Conservation (phyloP, 2,113 vertebrate species). For the Amblyornis subalaris region DNA sequence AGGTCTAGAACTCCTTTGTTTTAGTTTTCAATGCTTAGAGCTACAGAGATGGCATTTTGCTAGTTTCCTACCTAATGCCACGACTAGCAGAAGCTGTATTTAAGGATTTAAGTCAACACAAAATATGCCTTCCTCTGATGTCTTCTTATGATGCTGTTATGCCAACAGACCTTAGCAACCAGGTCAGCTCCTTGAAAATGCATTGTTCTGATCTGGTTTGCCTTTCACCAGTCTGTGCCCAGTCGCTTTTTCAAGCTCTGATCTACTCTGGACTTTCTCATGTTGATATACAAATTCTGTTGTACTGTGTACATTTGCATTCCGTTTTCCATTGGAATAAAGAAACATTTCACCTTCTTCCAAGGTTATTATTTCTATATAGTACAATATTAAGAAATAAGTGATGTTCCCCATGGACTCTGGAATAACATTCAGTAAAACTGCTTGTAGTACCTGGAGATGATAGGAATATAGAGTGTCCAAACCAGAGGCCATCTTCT, state of each 20-base stretch:
- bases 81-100: not conserved
- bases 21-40: not conserved
- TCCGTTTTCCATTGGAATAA: not conserved
- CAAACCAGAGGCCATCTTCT: not conserved
- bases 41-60: not conserved
- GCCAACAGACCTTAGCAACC: not conserved
- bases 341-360: not conserved
- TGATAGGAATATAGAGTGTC: not conserved
- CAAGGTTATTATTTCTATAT: not conserved
- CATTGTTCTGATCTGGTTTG: not conserved
- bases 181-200: not conserved
- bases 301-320: not conserved
- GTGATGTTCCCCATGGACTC: not conserved
- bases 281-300: not conserved
- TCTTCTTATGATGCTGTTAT: not conserved
- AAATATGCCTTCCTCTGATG: not conserved
- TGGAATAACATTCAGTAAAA: not conserved
- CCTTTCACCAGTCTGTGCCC: not conserved
- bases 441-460: not conserved
- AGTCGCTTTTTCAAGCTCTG: not conserved
- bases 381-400: not conserved
- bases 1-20: not conserved
- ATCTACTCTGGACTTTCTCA: not conserved
- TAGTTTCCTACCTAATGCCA: not conserved
- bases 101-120: not conserved